Base-by-base conservation (phyloP, 53 echinoderm and acorn worm species). In the Antedon mediterranea region DNA sequence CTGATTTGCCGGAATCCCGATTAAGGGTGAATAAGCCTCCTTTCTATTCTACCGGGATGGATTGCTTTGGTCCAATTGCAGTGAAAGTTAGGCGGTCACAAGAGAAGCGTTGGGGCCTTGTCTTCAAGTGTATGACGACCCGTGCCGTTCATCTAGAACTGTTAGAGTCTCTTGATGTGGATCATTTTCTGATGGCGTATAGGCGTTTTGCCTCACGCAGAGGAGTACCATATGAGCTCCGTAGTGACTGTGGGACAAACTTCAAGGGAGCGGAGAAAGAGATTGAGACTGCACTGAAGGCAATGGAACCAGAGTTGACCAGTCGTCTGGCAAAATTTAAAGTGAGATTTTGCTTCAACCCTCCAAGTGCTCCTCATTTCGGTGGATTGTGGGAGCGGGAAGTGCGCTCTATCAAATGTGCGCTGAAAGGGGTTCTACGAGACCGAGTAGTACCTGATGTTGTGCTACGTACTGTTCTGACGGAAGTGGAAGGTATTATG, bases 181-280 rank as follows among this genome's bases (percentile, higher is more conserved):
- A n/a, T n/a, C n/a, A n/a, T n/a, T n/a, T n/a, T n/a, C n/a, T n/a
- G n/a, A n/a, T n/a, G n/a, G n/a, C n/a, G n/a, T n/a, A n/a, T n/a
- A n/a, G 29, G 72, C 71, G 81, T 4, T 84, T 88, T 42, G 43
- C 44, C 11, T 76, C 75, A 6, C 74, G 84, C n/a, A 32, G 75
- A 71, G 84, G 78, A 23, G 76, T 75, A 13, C 84, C 84, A 0
- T 75, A 76, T 30, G 83, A 83, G 18, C 27, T 83, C n/a, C 29
- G 29, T 30, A 71, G 31, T 31, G 87, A 87, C 70, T 83, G 87
- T 31, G 87, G 80, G 5, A 87, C 87, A 29, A 87, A 87, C 77
- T 87, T 87, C 23, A 74, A 30, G 20, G 83, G 83, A 30, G 87
- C 43, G 6, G 41, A 74, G 27, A 30, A 43, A 0, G 83, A 87